Conservation (phyloP, 2,888 invertebrate genomes). For the Stictocephala bisonia region DNA sequence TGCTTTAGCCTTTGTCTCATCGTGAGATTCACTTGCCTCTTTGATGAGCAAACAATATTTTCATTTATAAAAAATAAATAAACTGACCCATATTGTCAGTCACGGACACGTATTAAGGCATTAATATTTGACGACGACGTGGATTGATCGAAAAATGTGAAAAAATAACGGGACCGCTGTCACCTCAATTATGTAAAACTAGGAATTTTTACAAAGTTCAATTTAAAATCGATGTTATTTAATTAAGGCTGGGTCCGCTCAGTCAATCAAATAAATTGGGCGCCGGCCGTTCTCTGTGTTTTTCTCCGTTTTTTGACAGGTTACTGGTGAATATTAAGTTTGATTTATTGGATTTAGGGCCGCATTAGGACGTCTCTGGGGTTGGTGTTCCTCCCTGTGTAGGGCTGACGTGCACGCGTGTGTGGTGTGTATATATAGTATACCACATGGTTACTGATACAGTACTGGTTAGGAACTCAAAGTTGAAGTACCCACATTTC, state of each 20-base stretch:
- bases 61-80: too few species aligned
- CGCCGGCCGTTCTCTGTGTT: conserved; percentile 26
- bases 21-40: too few species aligned
- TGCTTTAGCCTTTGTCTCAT: too few species aligned
- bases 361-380: conserved; percentile 28
- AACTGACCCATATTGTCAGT: too few species aligned
- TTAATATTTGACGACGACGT: not conserved
- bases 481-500: too few species aligned
- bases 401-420: too few species aligned
- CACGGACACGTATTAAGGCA: too few species aligned
- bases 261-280: conserved; percentile 41
- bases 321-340: conserved; percentile 40
- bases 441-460: too few species aligned
- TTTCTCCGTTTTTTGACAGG: conserved; percentile 36
- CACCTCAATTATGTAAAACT: conserved; percentile 42
- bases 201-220: conserved; percentile 41
- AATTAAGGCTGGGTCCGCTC: conserved; percentile 36
- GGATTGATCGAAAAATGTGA: conserved; percentile 33
- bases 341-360: conserved; percentile 32
- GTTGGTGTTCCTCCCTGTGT: too few species aligned
- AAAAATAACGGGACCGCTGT: conserved; percentile 35
- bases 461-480: too few species aligned
- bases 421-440: too few species aligned
- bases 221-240: conserved; percentile 42
- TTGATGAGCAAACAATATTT: too few species aligned